Evolutionary conservation across 2,113 vertebrate genomes (phyloP), one percentile per base, ranked within the genome.

Genomic region (Raja brachyura): DNA sequence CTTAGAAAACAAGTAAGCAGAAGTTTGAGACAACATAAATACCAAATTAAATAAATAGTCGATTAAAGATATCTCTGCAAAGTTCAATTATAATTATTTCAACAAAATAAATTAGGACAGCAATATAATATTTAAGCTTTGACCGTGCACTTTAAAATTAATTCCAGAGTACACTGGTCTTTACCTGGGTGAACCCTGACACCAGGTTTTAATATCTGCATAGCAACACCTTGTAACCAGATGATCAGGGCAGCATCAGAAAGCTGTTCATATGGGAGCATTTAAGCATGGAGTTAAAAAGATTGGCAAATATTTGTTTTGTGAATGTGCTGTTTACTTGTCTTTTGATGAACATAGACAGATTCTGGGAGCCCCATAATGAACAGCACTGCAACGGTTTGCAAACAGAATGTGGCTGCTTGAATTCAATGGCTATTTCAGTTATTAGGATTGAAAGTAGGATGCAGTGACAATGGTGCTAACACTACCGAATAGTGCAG

Each of bases 41-140:
- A 63, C 59, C 83, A 88, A 88, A 88, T 88, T 88, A 88, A 88
- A 66, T 88, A 88, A 88, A n/a, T 31, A 63, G 25, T 86, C 31
- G 28, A 88, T 88, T 88, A 88, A 63, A 88, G 59, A 88, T 88
- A 88, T 28, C n/a, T 31, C n/a, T n/a, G 61, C 59, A 88, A 63
- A n/a, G 14, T 63, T 56, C 10, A 56, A 56, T 88, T 88, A 88
- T 13, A 88, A 88, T 63, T 7, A 88, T 16, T 86, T 86, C 83
- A 88, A 33, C 28, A 81, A 81, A 81, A 13, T 14, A 0, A n/a
- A 6, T 63, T n/a, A 63, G 83, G 83, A 31, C 4, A 31, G 59
- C 59, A 66, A 33, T 88, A n/a, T 13, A 28, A 56, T 25, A 56
- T 25, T 86, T 63, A 88, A 88, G 28, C 28, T 88, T 88, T 0